Conservation (phyloP, 2,888 invertebrate species). For the Drosophila atripex region DNA sequence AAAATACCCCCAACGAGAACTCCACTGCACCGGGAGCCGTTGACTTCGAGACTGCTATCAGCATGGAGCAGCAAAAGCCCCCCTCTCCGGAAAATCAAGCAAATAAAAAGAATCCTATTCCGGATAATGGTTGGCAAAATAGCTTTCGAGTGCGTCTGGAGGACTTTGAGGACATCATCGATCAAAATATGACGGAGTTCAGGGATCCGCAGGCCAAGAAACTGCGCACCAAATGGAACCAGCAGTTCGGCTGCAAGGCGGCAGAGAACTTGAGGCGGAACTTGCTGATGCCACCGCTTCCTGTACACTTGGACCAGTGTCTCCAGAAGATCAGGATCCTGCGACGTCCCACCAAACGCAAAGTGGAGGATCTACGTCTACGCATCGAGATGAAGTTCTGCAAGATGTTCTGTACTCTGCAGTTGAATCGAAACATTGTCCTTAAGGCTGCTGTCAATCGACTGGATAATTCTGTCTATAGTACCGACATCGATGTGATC, state of each 20-base stretch:
- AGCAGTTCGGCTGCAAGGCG: not conserved
- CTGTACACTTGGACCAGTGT: slow-evolving; percentile 15
- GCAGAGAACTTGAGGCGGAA: slow-evolving; percentile 11
- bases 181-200: slow-evolving; percentile 33
- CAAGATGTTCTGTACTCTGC: slow-evolving; percentile 30
- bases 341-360: slow-evolving; percentile 21
- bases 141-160: slow-evolving; percentile 26
- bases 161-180: slow-evolving; percentile 30
- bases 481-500: slow-evolving; percentile 38
- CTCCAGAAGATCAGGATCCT: slow-evolving; percentile 45
- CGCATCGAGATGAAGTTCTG: slow-evolving; percentile 28
- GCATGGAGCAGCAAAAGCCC: slow-evolving; percentile 4
- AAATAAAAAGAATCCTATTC: not conserved
- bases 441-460: slow-evolving; percentile 4
- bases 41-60: slow-evolving; percentile 23
- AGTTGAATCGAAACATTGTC: slow-evolving; percentile 20
- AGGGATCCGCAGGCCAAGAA: slow-evolving; percentile 38
- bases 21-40: not conserved
- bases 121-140: slow-evolving; percentile 23
- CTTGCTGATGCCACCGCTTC: slow-evolving; percentile 34
- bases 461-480: slow-evolving; percentile 20
- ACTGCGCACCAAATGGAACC: slow-evolving; percentile 7
- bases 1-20: not conserved
- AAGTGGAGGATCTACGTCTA: slow-evolving; percentile 15
- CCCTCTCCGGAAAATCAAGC: not conserved